A percentile compares a stretch with the other conserved stretches of the same genome.
Evolutionary conservation across 2,113 vertebrate species (phyloP).

Genomic region (Meles meles): DNA sequence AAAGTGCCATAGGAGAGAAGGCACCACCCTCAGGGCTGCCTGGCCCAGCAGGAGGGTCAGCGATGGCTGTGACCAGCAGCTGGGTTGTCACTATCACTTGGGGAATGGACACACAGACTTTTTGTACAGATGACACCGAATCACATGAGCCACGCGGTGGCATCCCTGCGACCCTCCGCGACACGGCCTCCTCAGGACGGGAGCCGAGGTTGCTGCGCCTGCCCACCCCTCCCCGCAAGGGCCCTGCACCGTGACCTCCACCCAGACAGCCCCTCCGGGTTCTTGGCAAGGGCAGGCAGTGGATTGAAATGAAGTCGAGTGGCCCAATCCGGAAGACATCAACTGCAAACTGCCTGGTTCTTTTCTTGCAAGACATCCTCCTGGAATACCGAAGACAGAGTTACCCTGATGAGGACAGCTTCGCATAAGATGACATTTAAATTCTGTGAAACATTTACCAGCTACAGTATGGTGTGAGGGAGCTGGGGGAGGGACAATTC

Average conservation of each 20-base stretch:
- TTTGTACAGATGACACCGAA: too few species aligned
- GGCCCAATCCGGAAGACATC: not conserved
- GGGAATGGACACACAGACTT: not conserved
- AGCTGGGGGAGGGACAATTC: rapidly evolving
- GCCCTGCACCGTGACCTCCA: not conserved
- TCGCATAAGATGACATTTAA: not conserved
- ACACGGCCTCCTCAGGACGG: rapidly evolving
- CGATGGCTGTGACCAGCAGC: not conserved
- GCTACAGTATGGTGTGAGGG: rapidly evolving
- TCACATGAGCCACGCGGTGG: too few species aligned
- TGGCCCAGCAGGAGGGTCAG: not conserved
- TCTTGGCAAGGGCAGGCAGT: not conserved
- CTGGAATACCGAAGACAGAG: not conserved
- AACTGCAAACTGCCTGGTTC: not conserved
- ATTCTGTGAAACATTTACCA: not conserved
- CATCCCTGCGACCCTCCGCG: not conserved
- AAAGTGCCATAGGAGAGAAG: not conserved
- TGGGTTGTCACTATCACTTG: rapidly evolving
- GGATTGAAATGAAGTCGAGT: not conserved
- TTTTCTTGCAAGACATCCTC: not conserved
- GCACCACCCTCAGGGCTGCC: rapidly evolving
- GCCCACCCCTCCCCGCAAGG: not conserved
- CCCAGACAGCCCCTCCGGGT: not conserved
- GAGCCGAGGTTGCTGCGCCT: not conserved
- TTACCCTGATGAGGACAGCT: not conserved